phyloP scores from a whole-genome alignment of 1,140 invertebrate genomes.

The Pseudomyrmex dendroicus region DNA sequence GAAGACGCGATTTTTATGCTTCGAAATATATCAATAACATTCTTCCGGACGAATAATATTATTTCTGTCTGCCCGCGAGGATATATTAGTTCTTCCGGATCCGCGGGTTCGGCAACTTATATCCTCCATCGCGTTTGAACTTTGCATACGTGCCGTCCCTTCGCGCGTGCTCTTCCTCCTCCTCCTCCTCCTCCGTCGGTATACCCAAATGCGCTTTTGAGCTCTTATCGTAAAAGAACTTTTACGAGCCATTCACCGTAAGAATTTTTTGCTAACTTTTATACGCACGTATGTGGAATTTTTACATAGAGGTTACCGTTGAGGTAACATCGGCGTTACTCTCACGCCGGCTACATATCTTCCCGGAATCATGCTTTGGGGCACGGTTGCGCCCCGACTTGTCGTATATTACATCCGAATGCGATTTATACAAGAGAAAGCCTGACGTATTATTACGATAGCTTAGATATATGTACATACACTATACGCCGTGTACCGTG shows the following conservation, averaged over 20 bases:
- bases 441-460: conserved; percentile 41
- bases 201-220: conserved; percentile 52
- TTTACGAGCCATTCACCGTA: conserved; percentile 64
- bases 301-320: not conserved
- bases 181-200: conserved; percentile 20
- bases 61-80: conserved; percentile 62
- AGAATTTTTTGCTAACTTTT: conserved; percentile 71
- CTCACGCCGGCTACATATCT: conserved; percentile 2
- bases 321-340: not conserved
- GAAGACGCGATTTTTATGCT: conserved; percentile 16
- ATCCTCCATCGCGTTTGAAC: conserved; percentile 63
- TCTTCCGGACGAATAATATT: conserved; percentile 71
- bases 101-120: conserved; percentile 67
- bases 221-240: conserved; percentile 70
- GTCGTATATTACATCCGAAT: conserved; percentile 20
- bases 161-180: not conserved
- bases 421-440: conserved; percentile 43
- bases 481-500: too few relatives aligned
- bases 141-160: conserved; percentile 40
- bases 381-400: not conserved
- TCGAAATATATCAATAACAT: conserved; percentile 70
- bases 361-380: conserved; percentile 6
- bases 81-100: conserved; percentile 71
- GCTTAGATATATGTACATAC: too few relatives aligned
- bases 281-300: conserved; percentile 48